phyloP scores from a whole-genome alignment of 35 echinoderm and acorn worm species.

The Nesometra sesokonis region DNA sequence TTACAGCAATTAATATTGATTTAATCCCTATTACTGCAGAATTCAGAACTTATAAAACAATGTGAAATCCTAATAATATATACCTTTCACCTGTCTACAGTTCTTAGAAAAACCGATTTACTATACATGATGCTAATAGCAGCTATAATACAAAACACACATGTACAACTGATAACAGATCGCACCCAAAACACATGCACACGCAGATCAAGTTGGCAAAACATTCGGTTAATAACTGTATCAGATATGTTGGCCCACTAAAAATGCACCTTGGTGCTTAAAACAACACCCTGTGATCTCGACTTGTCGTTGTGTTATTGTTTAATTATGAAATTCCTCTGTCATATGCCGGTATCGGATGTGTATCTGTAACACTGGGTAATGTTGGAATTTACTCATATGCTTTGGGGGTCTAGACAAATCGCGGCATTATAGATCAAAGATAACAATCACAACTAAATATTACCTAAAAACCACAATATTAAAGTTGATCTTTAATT shows the following conservation, averaged over 20 bases:
- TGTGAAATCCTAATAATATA: too few relatives aligned
- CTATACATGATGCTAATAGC: too few relatives aligned
- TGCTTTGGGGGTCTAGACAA: not conserved
- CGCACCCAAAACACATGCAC: not conserved
- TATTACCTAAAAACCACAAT: not conserved
- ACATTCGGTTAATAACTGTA: not conserved
- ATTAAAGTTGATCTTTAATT: not conserved
- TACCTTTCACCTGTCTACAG: too few relatives aligned
- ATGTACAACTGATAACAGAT: too few relatives aligned
- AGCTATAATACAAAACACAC: too few relatives aligned
- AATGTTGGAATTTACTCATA: not conserved
- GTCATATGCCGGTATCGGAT: not conserved
- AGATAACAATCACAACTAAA: not conserved
- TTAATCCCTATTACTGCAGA: too few relatives aligned
- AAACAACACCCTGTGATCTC: not conserved
- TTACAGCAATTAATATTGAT: too few relatives aligned
- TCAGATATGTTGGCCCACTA: not conserved
- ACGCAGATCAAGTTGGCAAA: not conserved
- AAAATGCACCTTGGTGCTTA: not conserved
- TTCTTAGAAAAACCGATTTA: too few relatives aligned
- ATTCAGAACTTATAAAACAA: too few relatives aligned
- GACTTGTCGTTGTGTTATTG: not conserved
- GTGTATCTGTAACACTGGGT: not conserved
- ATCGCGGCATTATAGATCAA: not conserved
- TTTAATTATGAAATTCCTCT: not conserved